phyloP scores from a whole-genome alignment of 2,797 vertebrate species.

The Phoeniculus purpureus region DNA sequence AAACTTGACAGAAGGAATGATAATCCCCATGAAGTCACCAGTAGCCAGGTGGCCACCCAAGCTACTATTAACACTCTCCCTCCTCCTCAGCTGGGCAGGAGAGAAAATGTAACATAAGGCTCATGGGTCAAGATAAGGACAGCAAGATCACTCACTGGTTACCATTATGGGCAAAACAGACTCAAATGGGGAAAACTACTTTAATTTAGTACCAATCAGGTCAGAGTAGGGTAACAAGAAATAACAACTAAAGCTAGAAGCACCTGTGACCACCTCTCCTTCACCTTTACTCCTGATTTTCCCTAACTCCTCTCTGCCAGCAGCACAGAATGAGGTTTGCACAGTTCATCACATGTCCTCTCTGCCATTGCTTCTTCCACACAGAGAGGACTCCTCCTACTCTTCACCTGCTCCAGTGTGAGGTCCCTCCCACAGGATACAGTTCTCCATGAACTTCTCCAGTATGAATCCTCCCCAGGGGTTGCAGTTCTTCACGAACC shows the following conservation, averaged over 20 bases:
- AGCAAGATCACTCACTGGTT: not conserved
- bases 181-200: not conserved
- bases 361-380: not conserved
- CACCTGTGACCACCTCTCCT: not conserved
- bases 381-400: not conserved
- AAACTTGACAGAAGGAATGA: not conserved
- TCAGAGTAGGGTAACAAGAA: not conserved
- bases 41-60: not conserved
- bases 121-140: not conserved
- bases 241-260: not conserved
- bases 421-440: too few species aligned
- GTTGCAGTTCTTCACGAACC: not conserved
- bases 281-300: not conserved
- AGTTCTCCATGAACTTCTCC: not conserved
- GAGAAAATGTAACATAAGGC: not conserved
- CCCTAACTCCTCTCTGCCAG: not conserved
- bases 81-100: not conserved
- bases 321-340: not conserved
- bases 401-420: not conserved
- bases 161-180: not conserved
- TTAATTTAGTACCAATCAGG: not conserved
- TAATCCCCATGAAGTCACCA: not conserved
- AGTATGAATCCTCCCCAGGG: not conserved
- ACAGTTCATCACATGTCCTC: too few species aligned
- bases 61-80: not conserved